Conservation (phyloP, 2,113 vertebrate genomes). For the Benitochromis conjunctus region DNA sequence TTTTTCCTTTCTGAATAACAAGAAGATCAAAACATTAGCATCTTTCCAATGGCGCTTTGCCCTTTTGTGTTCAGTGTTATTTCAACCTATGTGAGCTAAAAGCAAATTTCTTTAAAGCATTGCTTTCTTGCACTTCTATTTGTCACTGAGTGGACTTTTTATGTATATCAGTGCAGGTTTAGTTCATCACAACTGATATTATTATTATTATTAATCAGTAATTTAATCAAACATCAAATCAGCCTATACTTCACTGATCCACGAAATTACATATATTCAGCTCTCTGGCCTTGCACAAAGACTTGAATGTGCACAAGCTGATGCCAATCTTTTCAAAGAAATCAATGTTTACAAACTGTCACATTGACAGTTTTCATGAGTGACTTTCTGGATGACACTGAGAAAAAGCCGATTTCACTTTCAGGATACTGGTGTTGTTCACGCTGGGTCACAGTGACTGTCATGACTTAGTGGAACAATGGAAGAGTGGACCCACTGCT, state of each 20-base stretch:
- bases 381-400: not conserved
- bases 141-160: not conserved
- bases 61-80: not conserved
- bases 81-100: not conserved
- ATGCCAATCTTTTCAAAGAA: not conserved
- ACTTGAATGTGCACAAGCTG: not conserved
- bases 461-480: not conserved
- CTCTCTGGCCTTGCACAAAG: not conserved
- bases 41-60: not conserved
- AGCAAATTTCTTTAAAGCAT: not conserved
- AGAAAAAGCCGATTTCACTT: not conserved
- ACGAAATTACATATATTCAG: not conserved
- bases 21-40: not conserved
- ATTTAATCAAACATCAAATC: not conserved
- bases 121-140: not conserved
- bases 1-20: not conserved
- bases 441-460: not conserved
- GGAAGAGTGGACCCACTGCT: not conserved
- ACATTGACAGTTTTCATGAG: not conserved
- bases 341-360: not conserved
- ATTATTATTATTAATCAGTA: not conserved
- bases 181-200: not conserved
- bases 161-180: not conserved
- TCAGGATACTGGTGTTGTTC: not conserved
- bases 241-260: not conserved